Percentiles rank a stretch among this genome's conserved stretches.
These are phyloP conservation scores for Gallinago stenura DNA, from an alignment of 2,797 vertebrate species.

Conservation along the genomic window DNA sequence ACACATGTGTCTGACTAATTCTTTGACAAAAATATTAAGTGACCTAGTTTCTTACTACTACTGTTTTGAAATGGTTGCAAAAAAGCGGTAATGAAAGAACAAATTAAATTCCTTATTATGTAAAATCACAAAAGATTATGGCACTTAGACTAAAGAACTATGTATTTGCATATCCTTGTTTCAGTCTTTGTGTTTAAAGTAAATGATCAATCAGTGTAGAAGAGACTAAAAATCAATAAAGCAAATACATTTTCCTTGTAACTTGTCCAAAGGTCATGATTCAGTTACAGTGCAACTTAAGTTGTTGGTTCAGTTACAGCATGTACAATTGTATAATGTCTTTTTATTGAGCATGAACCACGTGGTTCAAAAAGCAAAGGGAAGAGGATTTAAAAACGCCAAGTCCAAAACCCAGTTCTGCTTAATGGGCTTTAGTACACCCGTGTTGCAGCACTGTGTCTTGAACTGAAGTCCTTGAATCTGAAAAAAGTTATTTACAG, in stretches of 20 bases:
- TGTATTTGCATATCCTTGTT: background rate
- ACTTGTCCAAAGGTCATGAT: constrained; percentile 76
- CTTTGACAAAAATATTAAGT: background rate
- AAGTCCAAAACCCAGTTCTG: constrained; percentile 11
- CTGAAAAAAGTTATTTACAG: no score
- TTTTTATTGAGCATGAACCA: constrained; percentile 68
- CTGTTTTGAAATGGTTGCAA: background rate
- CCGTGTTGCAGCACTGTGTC: background rate
- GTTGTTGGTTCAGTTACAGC: constrained; percentile 74
- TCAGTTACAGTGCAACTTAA: constrained; percentile 71
- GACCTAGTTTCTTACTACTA: background rate
- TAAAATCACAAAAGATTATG: background rate
- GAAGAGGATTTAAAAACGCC: constrained; percentile 55
- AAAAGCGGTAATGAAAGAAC: background rate
- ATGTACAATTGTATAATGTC: constrained; percentile 42
- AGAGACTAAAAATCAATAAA: constrained; percentile 60
- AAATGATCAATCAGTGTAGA: constrained; percentile 51
- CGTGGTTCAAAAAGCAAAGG: constrained; percentile 39
- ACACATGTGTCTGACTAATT: background rate
- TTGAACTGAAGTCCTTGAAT: background rate
- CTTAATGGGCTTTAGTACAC: background rate
- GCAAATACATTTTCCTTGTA: constrained; percentile 69
- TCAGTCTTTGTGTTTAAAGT: constrained; percentile 30
- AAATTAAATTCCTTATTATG: background rate
- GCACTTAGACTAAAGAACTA: background rate